A percentile compares a stretch with the other conserved stretches of the same genome.
phyloP scores from a whole-genome alignment of 2,888 invertebrate species.

The Heliconius sara region DNA sequence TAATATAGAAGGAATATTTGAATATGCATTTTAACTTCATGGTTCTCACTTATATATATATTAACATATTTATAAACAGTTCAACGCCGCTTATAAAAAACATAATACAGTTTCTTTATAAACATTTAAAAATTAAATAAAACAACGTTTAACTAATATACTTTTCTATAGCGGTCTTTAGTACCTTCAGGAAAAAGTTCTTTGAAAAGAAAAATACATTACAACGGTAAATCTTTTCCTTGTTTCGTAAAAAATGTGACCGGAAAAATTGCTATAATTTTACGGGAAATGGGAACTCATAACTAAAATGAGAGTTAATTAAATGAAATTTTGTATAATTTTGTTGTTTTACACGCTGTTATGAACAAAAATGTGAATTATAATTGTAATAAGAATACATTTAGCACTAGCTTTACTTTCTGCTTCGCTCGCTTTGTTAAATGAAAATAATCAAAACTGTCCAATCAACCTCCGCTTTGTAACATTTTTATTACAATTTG shows the following conservation, averaged over 20 bases:
- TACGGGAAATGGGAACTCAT: conserved; percentile 15
- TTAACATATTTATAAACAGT: background rate
- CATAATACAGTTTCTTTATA: background rate
- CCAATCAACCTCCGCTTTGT: no score
- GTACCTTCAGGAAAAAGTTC: background rate
- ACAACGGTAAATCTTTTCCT: conserved; percentile 4
- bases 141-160: background rate
- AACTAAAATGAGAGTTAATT: conserved; percentile 13
- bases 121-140: background rate
- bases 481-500: no score
- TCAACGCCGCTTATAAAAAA: no score
- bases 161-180: background rate
- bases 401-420: no score
- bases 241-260: conserved; percentile 1
- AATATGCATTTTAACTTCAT: no score
- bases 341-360: conserved; percentile 8
- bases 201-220: conserved; percentile 1
- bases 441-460: no score
- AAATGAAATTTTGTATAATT: conserved; percentile 16
- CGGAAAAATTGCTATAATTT: conserved; percentile 25
- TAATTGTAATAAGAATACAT: no score
- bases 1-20: no score
- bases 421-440: no score
- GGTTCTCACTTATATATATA: background rate
- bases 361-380: background rate